Percentiles rank a stretch among this genome's conserved stretches.
phyloP scores from a whole-genome alignment of 2,113 vertebrate species.

The Amblyopsis rosae region DNA sequence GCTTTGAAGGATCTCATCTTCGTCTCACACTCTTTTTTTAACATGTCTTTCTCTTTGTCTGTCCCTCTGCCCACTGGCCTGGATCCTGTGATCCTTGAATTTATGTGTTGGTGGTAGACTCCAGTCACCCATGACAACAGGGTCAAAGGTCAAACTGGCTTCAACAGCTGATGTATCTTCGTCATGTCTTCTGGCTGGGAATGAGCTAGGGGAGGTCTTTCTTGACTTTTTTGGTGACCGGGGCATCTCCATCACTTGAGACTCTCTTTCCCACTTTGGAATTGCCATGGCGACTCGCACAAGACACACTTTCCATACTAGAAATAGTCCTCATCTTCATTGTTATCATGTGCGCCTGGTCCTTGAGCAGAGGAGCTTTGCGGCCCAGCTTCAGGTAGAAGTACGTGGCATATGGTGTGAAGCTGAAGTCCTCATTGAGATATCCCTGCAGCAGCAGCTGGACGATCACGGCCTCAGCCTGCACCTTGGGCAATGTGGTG shows the following conservation, averaged over 20 bases:
- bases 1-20: conserved; percentile 2
- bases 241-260: conserved; percentile 50
- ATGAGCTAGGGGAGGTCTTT: conserved; percentile 48
- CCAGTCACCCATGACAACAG: conserved; percentile 1
- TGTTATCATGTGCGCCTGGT: conserved; percentile 72
- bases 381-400: conserved; percentile 89
- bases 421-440: conserved; percentile 97
- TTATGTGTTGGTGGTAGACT: conserved; percentile 23
- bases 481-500: conserved; percentile 77
- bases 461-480: conserved; percentile 84
- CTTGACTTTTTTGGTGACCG: conserved; percentile 76
- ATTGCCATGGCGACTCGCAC: conserved; percentile 58
- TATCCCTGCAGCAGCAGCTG: conserved; percentile 86
- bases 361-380: conserved; percentile 85
- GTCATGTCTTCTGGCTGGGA: conserved; percentile 51
- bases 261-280: conserved; percentile 70
- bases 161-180: conserved; percentile 32
- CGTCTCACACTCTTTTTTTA: background rate
- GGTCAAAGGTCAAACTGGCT: conserved; percentile 10
- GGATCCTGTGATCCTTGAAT: conserved; percentile 63
- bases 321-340: conserved; percentile 73
- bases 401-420: conserved; percentile 93
- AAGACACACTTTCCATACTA: conserved; percentile 42
- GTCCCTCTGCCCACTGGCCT: conserved; percentile 31
- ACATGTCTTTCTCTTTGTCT: background rate